Evolutionary conservation across 2,113 vertebrate species (phyloP).

Genomic region (Carassius auratus): DNA sequence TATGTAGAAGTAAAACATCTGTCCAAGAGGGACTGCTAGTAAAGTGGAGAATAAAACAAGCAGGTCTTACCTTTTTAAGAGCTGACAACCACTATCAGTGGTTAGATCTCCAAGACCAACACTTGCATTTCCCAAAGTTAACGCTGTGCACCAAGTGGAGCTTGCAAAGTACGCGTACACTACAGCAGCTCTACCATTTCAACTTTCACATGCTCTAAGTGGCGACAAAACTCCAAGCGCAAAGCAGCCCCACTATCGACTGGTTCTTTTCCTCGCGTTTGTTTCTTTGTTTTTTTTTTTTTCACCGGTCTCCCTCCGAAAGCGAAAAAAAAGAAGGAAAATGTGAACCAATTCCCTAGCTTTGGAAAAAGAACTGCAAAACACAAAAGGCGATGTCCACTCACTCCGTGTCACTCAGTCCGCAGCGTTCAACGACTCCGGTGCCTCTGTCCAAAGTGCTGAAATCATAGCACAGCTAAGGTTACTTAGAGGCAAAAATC

Average conservation of each 20-base stretch:
- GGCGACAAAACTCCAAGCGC: conserved; percentile 72
- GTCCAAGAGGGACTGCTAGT: conserved; percentile 44
- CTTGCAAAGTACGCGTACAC: conserved; percentile 80
- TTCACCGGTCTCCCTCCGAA: conserved; percentile 42
- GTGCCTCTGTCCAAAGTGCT: conserved; percentile 94
- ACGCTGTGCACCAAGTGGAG: conserved; percentile 84
- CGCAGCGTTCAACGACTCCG: conserved; percentile 73
- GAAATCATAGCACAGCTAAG: conserved; percentile 80
- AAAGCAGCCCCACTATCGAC: conserved; percentile 50
- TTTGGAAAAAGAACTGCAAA: conserved; percentile 74
- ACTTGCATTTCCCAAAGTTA: conserved; percentile 98
- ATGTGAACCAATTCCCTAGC: conserved; percentile 67
- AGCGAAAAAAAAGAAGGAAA: conserved; percentile 75
- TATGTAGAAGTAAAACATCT: conserved; percentile 43
- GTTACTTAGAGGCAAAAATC: conserved; percentile 75
- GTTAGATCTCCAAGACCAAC: conserved; percentile 91
- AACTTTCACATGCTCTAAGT: conserved; percentile 84
- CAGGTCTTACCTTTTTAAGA: conserved; percentile 89
- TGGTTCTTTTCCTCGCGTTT: conserved; percentile 45
- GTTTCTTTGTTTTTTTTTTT: neutral
- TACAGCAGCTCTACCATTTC: conserved; percentile 81
- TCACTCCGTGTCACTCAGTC: conserved; percentile 73
- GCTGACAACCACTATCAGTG: conserved; percentile 90
- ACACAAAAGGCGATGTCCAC: conserved; percentile 76
- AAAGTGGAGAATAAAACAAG: conserved; percentile 65